phyloP scores from a whole-genome alignment of 2,797 vertebrate genomes.

The Heterohyrax brucei region DNA sequence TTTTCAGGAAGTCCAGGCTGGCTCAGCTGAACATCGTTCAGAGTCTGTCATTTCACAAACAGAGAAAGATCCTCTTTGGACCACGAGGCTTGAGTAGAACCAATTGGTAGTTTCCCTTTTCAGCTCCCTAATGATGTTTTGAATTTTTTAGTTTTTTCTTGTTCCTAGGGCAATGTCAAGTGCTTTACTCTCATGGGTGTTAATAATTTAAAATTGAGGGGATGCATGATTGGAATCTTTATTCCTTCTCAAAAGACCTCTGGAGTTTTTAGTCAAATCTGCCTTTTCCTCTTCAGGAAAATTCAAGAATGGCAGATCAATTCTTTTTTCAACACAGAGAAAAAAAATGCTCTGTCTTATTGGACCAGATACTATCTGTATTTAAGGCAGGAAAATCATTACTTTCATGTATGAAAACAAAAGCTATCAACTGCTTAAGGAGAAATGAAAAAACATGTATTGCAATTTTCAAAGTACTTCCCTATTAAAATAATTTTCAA shows the following conservation, averaged over 20 bases:
- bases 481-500: conserved; percentile 22
- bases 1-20: neutral
- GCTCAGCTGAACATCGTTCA: neutral
- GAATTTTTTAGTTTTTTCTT: conserved; percentile 30
- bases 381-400: neutral
- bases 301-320: conserved; percentile 46
- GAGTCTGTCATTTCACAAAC: neutral
- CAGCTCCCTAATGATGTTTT: neutral
- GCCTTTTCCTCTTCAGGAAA: neutral
- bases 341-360: neutral
- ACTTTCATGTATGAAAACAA: neutral
- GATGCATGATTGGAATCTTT: neutral
- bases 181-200: neutral
- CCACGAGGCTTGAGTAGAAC: neutral
- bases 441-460: neutral
- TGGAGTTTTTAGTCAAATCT: neutral
- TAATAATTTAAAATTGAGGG: conserved; percentile 33
- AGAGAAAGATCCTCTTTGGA: neutral
- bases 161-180: neutral
- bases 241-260: neutral
- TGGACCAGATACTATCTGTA: conserved; percentile 25
- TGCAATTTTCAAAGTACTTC: neutral
- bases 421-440: neutral
- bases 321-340: neutral
- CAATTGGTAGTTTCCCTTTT: neutral